Conservation (phyloP, 2,113 vertebrate genomes). For the Dasyornis broadbenti region DNA sequence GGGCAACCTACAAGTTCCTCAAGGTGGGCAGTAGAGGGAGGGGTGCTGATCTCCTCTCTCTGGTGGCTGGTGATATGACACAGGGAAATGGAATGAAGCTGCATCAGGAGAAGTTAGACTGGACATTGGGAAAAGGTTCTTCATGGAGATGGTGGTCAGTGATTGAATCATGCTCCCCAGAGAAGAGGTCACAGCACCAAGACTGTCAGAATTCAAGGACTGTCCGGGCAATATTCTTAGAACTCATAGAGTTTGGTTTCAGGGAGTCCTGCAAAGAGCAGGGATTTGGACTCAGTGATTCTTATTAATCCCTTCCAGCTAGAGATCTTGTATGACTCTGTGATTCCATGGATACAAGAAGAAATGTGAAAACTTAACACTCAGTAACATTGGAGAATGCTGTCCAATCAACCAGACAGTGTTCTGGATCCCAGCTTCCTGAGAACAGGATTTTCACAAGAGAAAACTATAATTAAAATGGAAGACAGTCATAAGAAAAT, state of each 20-base stretch:
- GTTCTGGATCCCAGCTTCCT: neutral
- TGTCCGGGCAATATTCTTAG: neutral
- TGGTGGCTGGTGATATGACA: neutral
- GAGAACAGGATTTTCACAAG: neutral
- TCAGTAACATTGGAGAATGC: neutral
- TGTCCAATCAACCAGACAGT: neutral
- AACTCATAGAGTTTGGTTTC: neutral
- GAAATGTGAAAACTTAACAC: neutral
- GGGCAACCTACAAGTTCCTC: neutral
- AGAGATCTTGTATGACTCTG: neutral
- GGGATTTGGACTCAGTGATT: neutral
- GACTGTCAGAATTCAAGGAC: neutral
- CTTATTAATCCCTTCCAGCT: neutral
- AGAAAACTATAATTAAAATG: neutral
- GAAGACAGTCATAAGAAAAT: neutral
- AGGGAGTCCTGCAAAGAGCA: neutral
- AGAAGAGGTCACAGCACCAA: neutral
- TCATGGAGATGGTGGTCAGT: neutral
- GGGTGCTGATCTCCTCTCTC: neutral
- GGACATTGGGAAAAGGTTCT: neutral
- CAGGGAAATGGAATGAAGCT: neutral
- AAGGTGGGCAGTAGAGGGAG: neutral
- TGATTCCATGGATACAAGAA: neutral
- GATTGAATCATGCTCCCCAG: neutral
- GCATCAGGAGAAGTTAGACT: neutral